Base-by-base conservation (phyloP, 2,113 vertebrate species). In the Cyphomyrus plagiostoma region DNA sequence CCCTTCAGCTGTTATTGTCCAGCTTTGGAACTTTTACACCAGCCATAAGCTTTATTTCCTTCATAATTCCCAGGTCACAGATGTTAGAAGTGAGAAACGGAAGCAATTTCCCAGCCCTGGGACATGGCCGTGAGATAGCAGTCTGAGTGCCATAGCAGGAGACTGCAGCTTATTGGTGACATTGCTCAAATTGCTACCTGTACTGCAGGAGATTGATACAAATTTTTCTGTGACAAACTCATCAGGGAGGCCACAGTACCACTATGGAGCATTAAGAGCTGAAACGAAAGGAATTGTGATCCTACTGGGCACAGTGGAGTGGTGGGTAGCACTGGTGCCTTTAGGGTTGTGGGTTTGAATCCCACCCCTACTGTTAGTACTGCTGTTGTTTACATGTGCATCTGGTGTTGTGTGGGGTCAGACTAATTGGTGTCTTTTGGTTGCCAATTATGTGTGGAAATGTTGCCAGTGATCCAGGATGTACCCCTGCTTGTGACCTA, bases 41-140 rank as follows among this genome's bases (percentile, higher is more conserved):
- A 74, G 11, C 13, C 66, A 11, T 13, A 11, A 74, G 3, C 11
- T 4, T 35, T 74, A 26, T 35, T 35, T 3, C 42, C 82, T 39
- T 46, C 45, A 11, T 0, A 46, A 84, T n/a, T 46, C 39, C 82
- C 82, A 48, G 82, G 6, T n/a, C 39, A 48, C 45, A 84, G 42
- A 84, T 84, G 82, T 84, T 84, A 84, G 82, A 48, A 84, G 39
- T 84, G 45, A 84, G 82, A 46, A 46, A 84, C 74, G 10, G 82
- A 84, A 84, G 45, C 82, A 84, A 84, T 84, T 84, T 84, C 0
- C 82, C 17, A 10, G 8, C 11, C 17, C 35, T 82, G 77, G 62
- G 62, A 70, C 62, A 1, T 30, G n/a, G 62, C n/a, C 62, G 1
- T 70, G 10, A 70, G 62, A 30, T 10, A n/a, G 10, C 62, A 70